Base-by-base conservation (phyloP, 2,797 vertebrate genomes). In the Syngnathus acus region DNA sequence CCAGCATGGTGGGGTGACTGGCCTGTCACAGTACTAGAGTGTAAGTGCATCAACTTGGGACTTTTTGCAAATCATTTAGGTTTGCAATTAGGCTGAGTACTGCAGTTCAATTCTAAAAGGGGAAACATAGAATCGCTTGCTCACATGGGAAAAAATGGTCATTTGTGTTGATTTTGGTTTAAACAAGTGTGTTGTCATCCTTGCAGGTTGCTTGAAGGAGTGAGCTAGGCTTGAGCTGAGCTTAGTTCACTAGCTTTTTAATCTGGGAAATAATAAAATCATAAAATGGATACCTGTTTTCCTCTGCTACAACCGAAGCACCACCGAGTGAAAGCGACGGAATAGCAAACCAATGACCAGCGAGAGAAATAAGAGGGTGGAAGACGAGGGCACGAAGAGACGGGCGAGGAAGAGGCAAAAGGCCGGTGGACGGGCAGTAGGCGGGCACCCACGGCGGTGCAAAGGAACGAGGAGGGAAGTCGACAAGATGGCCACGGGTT, bases 271-370 rank as follows among this genome's bases (percentile, higher is more conserved):
- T 95, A 97, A 96, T 91, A 94, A 94, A 94, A 95, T 97, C 94
- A 95, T 94, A 96, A 96, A 97, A 99, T 91, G 95, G 97, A 98
- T 98, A 95, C 96, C 95, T 97, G 97, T 99, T 98, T 98, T 97
- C 96, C 95, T 98, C 96, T 98, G 97, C 96, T 98, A 98, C 95
- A 95, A 95, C 95, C 94, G 95, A 97, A 95, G 97, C 95, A 95
- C 94, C 94, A 95, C 94, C 91, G 94, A 94, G 94, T 94, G 94
- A 95, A 94, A 94, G 95, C 95, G 92, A 94, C 95, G 95, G 95
- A 93, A 95, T 93, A 94, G 91, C 91, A 93, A 93, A 93, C 91
- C 91, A 92, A 93, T 89, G 90, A 93, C 91, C 92, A 89, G 88
- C 86, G 89, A 90, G 89, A 90, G 89, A 80, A 85, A 82, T 79